Conservation (phyloP, 1,140 invertebrate species). For the Batillaria attramentaria region DNA sequence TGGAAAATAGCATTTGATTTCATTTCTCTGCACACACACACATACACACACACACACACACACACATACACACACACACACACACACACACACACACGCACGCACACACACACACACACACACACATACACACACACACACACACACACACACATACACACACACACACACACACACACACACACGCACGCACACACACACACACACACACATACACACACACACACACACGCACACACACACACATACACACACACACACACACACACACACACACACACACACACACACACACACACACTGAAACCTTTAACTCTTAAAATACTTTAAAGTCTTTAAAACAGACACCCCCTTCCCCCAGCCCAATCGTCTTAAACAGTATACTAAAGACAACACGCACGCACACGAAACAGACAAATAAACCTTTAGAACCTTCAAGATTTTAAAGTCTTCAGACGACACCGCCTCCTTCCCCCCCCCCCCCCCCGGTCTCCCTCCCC, state of each 20-base stretch:
- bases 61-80: conserved; percentile 1
- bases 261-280: conserved; percentile 16
- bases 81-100: not conserved
- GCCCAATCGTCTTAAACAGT: no score
- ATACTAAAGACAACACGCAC: no score
- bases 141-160: not conserved
- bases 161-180: not conserved
- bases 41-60: not conserved
- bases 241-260: not conserved
- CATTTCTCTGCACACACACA: not conserved
- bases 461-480: no score
- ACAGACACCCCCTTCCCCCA: not conserved
- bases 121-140: not conserved
- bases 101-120: not conserved
- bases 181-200: not conserved
- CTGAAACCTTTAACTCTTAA: no score
- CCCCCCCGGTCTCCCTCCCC: no score
- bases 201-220: conserved; percentile 3
- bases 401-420: no score
- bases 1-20: not conserved
- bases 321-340: no score
- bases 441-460: no score
- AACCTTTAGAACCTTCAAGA: no score
- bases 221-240: not conserved
- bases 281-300: conserved; percentile 18